Evolutionary conservation across 1,140 invertebrate species (phyloP).

Genomic region (Procambarus virginalis): DNA sequence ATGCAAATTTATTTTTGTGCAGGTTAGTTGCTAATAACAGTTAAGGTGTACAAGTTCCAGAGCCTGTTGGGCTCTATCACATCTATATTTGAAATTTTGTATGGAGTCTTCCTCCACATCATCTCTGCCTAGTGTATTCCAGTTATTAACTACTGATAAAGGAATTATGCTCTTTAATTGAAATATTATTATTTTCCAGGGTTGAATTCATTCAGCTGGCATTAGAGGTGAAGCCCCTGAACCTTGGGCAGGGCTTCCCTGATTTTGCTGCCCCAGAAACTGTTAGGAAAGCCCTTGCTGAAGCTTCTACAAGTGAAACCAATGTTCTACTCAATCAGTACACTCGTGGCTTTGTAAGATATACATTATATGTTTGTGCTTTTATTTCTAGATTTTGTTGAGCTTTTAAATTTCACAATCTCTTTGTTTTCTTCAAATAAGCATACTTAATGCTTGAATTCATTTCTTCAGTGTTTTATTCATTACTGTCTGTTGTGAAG

Average conservation of each 20-base stretch:
- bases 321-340: conserved; percentile 94
- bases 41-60: too few relatives aligned
- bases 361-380: background rate
- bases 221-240: conserved; percentile 90
- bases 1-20: background rate
- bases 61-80: too few relatives aligned
- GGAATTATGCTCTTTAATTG: background rate
- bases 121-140: too few relatives aligned
- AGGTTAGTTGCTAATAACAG: too few relatives aligned
- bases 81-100: too few relatives aligned
- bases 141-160: too few relatives aligned
- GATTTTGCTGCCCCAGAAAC: conserved; percentile 91
- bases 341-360: conserved; percentile 77
- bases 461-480: too few relatives aligned
- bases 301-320: conserved; percentile 77
- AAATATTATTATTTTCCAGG: conserved; percentile 78
- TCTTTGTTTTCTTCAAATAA: background rate
- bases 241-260: conserved; percentile 98
- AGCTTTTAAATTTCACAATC: background rate
- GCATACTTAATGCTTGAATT: background rate
- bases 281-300: conserved; percentile 85
- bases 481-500: too few relatives aligned
- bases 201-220: conserved; percentile 95
- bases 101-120: too few relatives aligned
- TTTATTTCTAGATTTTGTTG: background rate